Percentiles rank a stretch among this genome's conserved stretches.
Conservation (phyloP, 1,140 invertebrate genomes). For the Augochlora pura region DNA sequence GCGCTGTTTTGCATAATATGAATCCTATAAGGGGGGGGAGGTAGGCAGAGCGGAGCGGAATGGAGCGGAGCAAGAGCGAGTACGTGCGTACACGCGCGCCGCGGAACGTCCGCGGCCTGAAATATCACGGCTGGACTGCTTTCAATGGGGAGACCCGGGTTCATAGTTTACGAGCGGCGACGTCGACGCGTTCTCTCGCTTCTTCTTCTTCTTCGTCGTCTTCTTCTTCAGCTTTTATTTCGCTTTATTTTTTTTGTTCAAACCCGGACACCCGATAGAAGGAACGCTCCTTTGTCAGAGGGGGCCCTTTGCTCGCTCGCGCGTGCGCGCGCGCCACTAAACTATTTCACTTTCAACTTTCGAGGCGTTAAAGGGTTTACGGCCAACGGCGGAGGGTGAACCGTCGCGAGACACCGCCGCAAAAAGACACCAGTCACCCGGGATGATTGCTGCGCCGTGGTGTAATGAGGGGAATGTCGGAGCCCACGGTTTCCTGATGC, state of each 20-base stretch:
- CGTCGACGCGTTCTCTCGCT: slow-evolving; percentile 24
- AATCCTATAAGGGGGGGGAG: slow-evolving; percentile 49
- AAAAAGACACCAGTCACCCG: slow-evolving; percentile 23
- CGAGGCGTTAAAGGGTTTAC: slow-evolving; percentile 52
- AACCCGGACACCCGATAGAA: slow-evolving; percentile 46
- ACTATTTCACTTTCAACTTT: slow-evolving; percentile 57
- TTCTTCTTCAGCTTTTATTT: too few relatives aligned
- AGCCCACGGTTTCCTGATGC: too few relatives aligned
- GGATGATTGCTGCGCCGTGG: slow-evolving; percentile 1
- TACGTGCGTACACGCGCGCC: not conserved
- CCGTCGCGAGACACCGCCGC: slow-evolving; percentile 1
- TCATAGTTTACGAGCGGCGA: slow-evolving; percentile 55
- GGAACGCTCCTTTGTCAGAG: slow-evolving; percentile 43
- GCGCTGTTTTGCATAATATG: slow-evolving; percentile 65
- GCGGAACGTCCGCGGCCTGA: slow-evolving; percentile 49
- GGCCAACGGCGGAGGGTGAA: slow-evolving; percentile 16
- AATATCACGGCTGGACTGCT: slow-evolving; percentile 62
- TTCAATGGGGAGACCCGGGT: slow-evolving; percentile 52
- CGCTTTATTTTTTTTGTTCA: slow-evolving; percentile 19
- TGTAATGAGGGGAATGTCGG: slow-evolving; percentile 4
- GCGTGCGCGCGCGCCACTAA: slow-evolving; percentile 34
- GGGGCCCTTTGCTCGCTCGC: too few relatives aligned
- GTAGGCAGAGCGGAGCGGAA: not conserved
- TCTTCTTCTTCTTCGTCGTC: not conserved
- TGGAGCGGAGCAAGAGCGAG: not conserved